Conservation (phyloP, 2,797 vertebrate genomes). For the Champsocephalus gunnari region DNA sequence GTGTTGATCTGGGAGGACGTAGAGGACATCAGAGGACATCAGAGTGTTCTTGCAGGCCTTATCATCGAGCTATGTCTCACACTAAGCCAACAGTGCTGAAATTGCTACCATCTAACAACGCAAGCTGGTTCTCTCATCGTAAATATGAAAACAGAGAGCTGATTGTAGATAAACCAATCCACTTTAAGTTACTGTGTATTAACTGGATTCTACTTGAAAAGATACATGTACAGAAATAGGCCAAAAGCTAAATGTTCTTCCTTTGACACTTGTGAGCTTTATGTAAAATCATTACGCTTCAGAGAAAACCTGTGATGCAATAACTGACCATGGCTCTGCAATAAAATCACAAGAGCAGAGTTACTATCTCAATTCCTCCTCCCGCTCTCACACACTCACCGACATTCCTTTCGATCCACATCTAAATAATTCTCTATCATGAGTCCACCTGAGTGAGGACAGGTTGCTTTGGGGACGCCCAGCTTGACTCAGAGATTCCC, state of each 20-base stretch:
- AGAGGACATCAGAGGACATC: constrained; percentile 73
- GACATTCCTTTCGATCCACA: constrained; percentile 54
- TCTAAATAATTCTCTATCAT: constrained; percentile 80
- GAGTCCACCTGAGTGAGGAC: constrained; percentile 60
- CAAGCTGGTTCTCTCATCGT: constrained; percentile 29
- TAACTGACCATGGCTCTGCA: constrained; percentile 53
- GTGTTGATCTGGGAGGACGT: constrained; percentile 30
- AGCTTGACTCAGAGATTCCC: constrained; percentile 59
- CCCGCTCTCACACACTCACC: constrained; percentile 8
- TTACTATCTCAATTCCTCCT: constrained; percentile 25
- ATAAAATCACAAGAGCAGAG: constrained; percentile 50
- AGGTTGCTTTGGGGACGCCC: constrained; percentile 49
- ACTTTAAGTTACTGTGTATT: constrained; percentile 1
- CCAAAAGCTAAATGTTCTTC: constrained; percentile 44
- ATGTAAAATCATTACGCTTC: constrained; percentile 37
- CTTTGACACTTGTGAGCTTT: constrained; percentile 38
- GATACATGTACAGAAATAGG: constrained; percentile 1
- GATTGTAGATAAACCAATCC: constrained; percentile 15
- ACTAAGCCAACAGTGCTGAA: constrained; percentile 21
- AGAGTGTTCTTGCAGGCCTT: constrained; percentile 33
- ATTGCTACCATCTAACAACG: constrained; percentile 33
- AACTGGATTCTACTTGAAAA: constrained; percentile 19
- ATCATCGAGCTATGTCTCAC: constrained; percentile 35
- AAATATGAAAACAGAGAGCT: constrained; percentile 36
- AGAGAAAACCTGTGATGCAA: constrained; percentile 68